Evolutionary conservation across 2,113 vertebrate species (phyloP).

Genomic region (Mormyrus lacerda): DNA sequence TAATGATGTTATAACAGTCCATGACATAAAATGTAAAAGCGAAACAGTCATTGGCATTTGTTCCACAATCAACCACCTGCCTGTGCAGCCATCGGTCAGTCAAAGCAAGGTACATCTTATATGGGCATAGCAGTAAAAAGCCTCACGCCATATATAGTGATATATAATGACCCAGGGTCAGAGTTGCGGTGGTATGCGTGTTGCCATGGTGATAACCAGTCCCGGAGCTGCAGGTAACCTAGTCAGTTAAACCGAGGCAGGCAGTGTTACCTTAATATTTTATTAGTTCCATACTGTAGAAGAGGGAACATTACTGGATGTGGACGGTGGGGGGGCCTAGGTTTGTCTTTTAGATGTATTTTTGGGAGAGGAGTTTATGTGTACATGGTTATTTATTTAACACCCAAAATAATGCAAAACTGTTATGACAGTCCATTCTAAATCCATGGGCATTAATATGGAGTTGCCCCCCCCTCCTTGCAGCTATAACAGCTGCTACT

Average conservation of each 20-base stretch:
- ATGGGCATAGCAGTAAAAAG: not conserved
- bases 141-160: not conserved
- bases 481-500: not conserved
- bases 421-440: not conserved
- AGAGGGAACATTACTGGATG: not conserved
- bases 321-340: not conserved
- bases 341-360: not conserved
- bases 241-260: not conserved
- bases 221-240: not conserved
- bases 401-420: not conserved
- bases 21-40: not conserved
- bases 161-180: not conserved
- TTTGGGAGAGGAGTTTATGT: not conserved
- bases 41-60: not conserved
- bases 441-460: not conserved
- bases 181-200: not conserved
- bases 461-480: not conserved
- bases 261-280: not conserved
- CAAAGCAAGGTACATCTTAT: not conserved
- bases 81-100: not conserved
- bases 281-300: not conserved
- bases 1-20: not conserved
- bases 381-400: not conserved
- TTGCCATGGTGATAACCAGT: not conserved
- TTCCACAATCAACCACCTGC: not conserved